Base-by-base conservation (phyloP, 2,113 vertebrate genomes). In the Butorides virescens region DNA sequence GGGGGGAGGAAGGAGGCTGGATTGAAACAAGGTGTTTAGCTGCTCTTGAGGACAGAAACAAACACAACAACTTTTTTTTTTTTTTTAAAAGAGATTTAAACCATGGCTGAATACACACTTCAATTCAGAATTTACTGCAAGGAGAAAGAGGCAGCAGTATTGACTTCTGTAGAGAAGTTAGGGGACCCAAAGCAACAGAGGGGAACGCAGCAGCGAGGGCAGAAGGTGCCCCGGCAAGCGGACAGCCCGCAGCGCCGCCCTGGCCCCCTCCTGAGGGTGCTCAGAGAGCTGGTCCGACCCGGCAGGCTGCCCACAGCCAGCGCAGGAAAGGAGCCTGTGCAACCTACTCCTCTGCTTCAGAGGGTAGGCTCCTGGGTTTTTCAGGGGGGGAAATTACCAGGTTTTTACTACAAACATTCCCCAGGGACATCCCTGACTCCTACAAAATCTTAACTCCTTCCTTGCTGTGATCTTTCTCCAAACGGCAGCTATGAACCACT, bases 231-330 rank as follows among this genome's bases (percentile, higher is more conserved):
- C 61, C 18, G 58, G n/a, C 58, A 6, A 39, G 70, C 27, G 36
- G 9, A 19, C 1, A 5, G 37, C 21, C n/a, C 42, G 27, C 59
- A 34, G 25, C 27, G 37, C 29, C 32, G 76, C 79, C 52, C 61
- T 19, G 42, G 47, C 15, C 68, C 34, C 70, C n/a, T 15, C n/a
- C 20, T 0, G 1, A 10, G 52, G n/a, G 59, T 3, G 2, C 75
- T 16, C 26, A 2, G 13, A 62, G 32, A 58, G 56, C 46, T 58
- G 73, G 37, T 34, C 46, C 9, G 32, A 18, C 13, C 15, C 62
- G 10, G 13, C 23, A 19, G 46, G 59, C 68, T 93, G 68, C 61
- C 34, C 77, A 26, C 23, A 10, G 22, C 44, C 81, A 44, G 3
- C 73, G 16, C 13, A 6, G 50, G 29, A 39, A 13, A 2, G 29